A percentile compares a stretch with the other conserved stretches of the same genome.
phyloP scores from a whole-genome alignment of 2,888 invertebrate genomes.

The Chrysolina oricalcia region DNA sequence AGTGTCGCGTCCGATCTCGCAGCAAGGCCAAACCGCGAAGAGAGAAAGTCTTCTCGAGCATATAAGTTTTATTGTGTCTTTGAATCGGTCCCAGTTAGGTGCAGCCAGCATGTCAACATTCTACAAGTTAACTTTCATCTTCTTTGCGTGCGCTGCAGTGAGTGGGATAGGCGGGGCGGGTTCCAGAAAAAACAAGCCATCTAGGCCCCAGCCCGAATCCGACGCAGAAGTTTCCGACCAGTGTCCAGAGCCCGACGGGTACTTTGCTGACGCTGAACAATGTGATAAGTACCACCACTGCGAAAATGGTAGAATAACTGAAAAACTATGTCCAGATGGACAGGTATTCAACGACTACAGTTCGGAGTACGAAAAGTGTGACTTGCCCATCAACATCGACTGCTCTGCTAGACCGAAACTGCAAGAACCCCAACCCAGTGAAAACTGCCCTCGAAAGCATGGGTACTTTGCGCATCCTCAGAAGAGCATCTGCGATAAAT shows the following conservation, averaged over 20 bases:
- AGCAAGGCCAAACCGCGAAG: conserved; percentile 21
- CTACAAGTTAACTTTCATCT: conserved; percentile 44
- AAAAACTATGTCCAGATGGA: conserved; percentile 90
- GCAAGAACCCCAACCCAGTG: conserved; percentile 82
- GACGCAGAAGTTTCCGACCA: conserved; percentile 78
- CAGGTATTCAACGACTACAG: conserved; percentile 77
- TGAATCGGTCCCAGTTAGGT: conserved; percentile 42
- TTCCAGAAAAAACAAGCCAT: conserved; percentile 25
- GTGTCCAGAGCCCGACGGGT: conserved; percentile 89
- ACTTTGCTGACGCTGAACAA: conserved; percentile 88
- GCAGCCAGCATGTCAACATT: conserved; percentile 46
- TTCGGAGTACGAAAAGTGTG: conserved; percentile 88
- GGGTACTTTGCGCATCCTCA: conserved; percentile 92
- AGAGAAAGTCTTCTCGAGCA: conserved; percentile 37
- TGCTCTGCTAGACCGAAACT: conserved; percentile 84
- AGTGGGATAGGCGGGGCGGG: conserved; percentile 28
- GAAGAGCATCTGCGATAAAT: conserved; percentile 84
- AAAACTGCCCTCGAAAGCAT: conserved; percentile 86
- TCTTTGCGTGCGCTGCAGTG: conserved; percentile 40
- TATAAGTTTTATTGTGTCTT: conserved; percentile 47
- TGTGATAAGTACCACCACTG: conserved; percentile 93
- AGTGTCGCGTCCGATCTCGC: conserved; percentile 17
- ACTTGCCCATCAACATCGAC: conserved; percentile 89
- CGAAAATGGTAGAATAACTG: conserved; percentile 82
- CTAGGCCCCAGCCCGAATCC: conserved; percentile 36